Percentiles rank a stretch among this genome's conserved stretches.
These are phyloP conservation scores for Prionailurus bengalensis DNA, from an alignment of 2,113 vertebrate genomes.

Conservation along the genomic window DNA sequence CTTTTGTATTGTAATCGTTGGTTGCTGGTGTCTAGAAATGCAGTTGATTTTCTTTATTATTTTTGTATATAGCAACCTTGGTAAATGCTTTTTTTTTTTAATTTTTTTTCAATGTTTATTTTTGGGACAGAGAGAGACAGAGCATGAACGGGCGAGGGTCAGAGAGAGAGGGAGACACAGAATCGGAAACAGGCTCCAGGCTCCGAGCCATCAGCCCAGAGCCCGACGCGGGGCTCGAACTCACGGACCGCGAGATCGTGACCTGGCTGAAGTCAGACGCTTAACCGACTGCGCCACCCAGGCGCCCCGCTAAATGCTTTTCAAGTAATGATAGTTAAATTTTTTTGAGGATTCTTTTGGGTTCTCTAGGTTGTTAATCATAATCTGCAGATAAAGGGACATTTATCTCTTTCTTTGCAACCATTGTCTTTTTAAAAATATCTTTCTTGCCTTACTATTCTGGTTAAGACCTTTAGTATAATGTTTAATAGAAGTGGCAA, in stretches of 20 bases:
- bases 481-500: not conserved
- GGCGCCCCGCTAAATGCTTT: slow-evolving; percentile 40
- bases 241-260: too few species aligned
- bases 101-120: too few species aligned
- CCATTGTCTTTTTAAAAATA: not conserved
- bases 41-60: not conserved
- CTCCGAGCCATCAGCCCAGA: too few species aligned
- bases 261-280: too few species aligned
- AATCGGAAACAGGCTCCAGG: too few species aligned
- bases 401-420: slow-evolving; percentile 36
- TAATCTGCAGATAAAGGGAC: slow-evolving; percentile 44
- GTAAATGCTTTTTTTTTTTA: too few species aligned
- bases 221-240: too few species aligned
- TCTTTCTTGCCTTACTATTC: not conserved
- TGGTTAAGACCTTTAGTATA: not conserved
- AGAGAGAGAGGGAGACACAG: too few species aligned
- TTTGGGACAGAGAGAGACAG: too few species aligned
- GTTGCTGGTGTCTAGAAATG: slow-evolving; percentile 18
- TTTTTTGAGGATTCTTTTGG: slow-evolving; percentile 51
- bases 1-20: slow-evolving; percentile 3
- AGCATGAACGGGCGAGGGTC: too few species aligned
- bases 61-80: slow-evolving; percentile 27
- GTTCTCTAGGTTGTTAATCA: slow-evolving; percentile 38
- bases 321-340: slow-evolving; percentile 47
- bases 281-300: too few species aligned